Evolutionary conservation across 2,797 vertebrate genomes (phyloP).

Genomic region (Sternotherus odoratus): DNA sequence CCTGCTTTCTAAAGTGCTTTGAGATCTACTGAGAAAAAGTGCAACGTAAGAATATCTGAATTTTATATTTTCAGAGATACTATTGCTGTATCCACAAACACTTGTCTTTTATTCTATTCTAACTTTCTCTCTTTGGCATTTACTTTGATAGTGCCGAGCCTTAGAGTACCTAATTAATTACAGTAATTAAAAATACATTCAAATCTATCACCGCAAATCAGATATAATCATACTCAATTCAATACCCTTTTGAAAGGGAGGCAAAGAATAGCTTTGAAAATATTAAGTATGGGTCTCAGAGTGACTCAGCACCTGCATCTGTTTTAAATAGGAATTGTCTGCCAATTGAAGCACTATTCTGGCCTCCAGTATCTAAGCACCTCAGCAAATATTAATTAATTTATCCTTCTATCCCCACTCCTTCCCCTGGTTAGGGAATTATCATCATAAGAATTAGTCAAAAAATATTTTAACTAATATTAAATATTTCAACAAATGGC

Average conservation of each 20-base stretch:
- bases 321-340: neutral
- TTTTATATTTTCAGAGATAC: neutral
- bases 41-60: neutral
- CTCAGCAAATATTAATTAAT: neutral
- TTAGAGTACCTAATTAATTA: neutral
- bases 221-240: neutral
- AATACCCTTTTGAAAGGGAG: neutral
- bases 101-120: neutral
- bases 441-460: neutral
- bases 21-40: neutral
- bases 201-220: neutral
- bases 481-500: neutral
- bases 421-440: neutral
- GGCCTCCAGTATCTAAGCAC: neutral
- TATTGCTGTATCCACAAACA: neutral
- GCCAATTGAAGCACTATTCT: neutral
- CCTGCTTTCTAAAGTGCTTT: neutral
- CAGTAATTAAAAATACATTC: neutral
- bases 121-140: neutral
- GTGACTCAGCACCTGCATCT: neutral
- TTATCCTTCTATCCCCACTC: neutral
- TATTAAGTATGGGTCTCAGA: neutral
- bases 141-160: neutral
- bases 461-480: neutral
- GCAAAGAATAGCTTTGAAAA: neutral